A percentile compares a stretch with the other conserved stretches of the same genome.
Conservation (phyloP, 2,113 vertebrate genomes). For the Prionailurus viverrinus region DNA sequence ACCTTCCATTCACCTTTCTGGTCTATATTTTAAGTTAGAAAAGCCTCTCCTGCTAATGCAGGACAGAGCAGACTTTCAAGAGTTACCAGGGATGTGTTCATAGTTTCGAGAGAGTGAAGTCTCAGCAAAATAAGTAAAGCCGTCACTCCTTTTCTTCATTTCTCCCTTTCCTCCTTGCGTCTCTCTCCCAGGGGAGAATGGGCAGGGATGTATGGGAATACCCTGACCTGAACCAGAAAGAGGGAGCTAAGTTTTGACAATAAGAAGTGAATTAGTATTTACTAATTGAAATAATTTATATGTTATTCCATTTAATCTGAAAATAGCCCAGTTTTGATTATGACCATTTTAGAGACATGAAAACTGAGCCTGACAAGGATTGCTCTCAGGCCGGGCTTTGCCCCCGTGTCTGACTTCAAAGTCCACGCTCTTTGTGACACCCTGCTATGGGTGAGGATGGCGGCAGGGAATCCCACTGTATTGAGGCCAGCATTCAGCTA, state of each 20-base stretch:
- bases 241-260: background rate
- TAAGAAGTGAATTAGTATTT: background rate
- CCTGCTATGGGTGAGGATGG: too few species aligned
- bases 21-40: background rate
- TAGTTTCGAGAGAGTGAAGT: background rate
- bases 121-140: background rate
- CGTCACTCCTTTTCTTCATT: background rate
- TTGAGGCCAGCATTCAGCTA: background rate
- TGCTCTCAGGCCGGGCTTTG: background rate
- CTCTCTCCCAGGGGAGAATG: background rate
- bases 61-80: background rate
- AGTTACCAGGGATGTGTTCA: background rate
- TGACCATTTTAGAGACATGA: background rate
- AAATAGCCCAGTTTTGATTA: background rate
- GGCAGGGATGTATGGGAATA: background rate
- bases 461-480: background rate
- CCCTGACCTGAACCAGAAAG: background rate
- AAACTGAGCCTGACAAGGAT: background rate
- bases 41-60: background rate
- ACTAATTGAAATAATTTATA: background rate
- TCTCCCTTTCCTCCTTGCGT: background rate
- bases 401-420: background rate
- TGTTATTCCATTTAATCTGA: conserved; percentile 1
- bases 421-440: background rate
- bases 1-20: conserved; percentile 18